These are phyloP conservation scores for Galaxias olidus DNA, from an alignment of 2,797 vertebrate species.

Conservation along the genomic window DNA sequence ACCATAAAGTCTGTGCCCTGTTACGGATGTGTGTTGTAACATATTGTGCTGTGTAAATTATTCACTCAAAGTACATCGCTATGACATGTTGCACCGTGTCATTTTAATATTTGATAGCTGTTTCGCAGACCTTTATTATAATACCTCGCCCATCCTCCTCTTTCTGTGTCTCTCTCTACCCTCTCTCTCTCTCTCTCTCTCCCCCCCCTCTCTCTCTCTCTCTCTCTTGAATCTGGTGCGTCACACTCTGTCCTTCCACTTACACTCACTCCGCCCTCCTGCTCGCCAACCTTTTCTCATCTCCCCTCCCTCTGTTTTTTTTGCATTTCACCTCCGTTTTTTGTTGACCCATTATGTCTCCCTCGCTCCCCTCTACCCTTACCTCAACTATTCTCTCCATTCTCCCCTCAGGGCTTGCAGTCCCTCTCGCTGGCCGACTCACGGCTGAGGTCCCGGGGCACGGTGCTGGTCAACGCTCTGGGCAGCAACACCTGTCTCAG, in stretches of 20 bases:
- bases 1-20: background rate
- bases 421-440: constrained; percentile 88
- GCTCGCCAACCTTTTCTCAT: constrained; percentile 1
- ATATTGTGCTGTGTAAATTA: background rate
- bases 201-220: constrained; percentile 11
- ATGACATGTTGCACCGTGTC: constrained; percentile 4
- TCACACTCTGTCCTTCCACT: background rate
- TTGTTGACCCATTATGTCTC: background rate
- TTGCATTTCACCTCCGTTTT: background rate
- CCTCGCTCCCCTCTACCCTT: background rate
- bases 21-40: background rate
- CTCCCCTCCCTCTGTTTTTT: background rate
- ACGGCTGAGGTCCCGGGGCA: constrained; percentile 84
- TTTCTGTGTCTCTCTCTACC: background rate
- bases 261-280: background rate
- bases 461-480: constrained; percentile 87
- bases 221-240: background rate
- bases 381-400: too few species aligned
- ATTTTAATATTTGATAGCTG: background rate
- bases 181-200: background rate
- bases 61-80: constrained; percentile 3
- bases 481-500: constrained; percentile 88
- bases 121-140: background rate
- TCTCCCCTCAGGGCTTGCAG: constrained; percentile 78
- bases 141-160: background rate